Evolutionary conservation across 2,888 invertebrate genomes (phyloP).

Genomic region (Phorcus lineatus): DNA sequence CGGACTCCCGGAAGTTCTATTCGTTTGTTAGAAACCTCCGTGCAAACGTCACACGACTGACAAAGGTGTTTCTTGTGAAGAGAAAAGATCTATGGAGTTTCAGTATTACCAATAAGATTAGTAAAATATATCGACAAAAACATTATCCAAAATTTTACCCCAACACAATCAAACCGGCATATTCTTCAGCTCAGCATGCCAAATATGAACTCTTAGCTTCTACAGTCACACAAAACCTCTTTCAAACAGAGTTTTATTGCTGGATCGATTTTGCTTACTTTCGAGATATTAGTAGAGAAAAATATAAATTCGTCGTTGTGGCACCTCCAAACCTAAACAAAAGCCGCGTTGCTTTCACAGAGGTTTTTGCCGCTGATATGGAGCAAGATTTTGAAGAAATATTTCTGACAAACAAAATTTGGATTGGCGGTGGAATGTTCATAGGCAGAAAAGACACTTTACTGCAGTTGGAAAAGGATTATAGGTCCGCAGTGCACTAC

Average conservation of each 20-base stretch:
- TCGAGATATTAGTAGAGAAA: slow-evolving; percentile 34
- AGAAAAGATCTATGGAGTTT: slow-evolving; percentile 49
- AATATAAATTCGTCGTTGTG: slow-evolving; percentile 30
- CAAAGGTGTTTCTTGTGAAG: slow-evolving; percentile 39
- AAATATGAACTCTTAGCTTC: slow-evolving; percentile 48
- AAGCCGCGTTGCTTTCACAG: neutral
- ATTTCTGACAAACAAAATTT: slow-evolving; percentile 39
- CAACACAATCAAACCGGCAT: slow-evolving; percentile 54
- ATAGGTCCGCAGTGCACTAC: slow-evolving; percentile 36
- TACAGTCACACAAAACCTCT: slow-evolving; percentile 30
- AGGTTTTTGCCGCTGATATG: neutral
- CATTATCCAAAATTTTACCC: slow-evolving; percentile 51
- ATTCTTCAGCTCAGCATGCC: slow-evolving; percentile 52
- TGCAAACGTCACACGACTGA: slow-evolving; percentile 24
- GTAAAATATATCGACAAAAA: slow-evolving; percentile 32
- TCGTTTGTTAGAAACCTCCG: slow-evolving; percentile 34
- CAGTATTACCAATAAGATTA: slow-evolving; percentile 33
- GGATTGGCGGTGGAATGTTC: slow-evolving; percentile 47
- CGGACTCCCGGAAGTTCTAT: slow-evolving; percentile 45
- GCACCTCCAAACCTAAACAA: neutral
- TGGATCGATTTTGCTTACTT: slow-evolving; percentile 60
- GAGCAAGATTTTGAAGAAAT: slow-evolving; percentile 28
- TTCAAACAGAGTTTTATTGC: slow-evolving; percentile 43
- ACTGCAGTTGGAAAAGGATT: slow-evolving; percentile 35
- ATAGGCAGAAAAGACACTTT: slow-evolving; percentile 34